These are phyloP conservation scores for Trachurus trachurus DNA, from an alignment of 2,797 vertebrate species.

Conservation along the genomic window DNA sequence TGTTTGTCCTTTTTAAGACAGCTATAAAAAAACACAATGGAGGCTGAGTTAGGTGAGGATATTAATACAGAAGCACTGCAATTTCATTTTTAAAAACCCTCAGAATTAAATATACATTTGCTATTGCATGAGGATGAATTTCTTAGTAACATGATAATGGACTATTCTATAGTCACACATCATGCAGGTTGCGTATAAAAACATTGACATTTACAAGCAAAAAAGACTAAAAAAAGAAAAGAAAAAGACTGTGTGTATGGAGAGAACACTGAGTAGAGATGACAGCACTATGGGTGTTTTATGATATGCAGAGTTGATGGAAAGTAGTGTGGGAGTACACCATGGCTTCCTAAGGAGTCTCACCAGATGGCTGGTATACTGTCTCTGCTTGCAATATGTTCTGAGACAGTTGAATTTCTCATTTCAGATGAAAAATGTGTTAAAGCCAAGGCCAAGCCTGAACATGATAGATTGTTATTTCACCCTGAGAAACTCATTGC, in stretches of 20 bases:
- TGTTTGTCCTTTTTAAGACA: slow-evolving; percentile 20
- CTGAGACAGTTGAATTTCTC: slow-evolving; percentile 32
- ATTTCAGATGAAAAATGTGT: slow-evolving; percentile 33
- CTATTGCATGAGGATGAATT: background rate
- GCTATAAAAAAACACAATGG: slow-evolving; percentile 19
- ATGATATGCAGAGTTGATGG: slow-evolving; percentile 39
- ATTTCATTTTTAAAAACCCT: background rate
- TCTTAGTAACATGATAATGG: background rate
- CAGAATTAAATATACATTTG: background rate
- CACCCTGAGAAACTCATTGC: slow-evolving; percentile 39
- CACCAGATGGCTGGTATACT: slow-evolving; percentile 65
- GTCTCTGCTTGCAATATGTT: slow-evolving; percentile 46
- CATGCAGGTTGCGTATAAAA: background rate
- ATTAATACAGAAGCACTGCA: background rate
- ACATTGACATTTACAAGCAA: background rate
- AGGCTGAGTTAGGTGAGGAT: slow-evolving; percentile 3
- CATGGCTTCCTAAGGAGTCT: slow-evolving; percentile 56
- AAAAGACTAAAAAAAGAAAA: background rate
- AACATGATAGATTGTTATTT: slow-evolving; percentile 53
- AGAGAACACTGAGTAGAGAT: slow-evolving; percentile 2
- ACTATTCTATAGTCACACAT: background rate
- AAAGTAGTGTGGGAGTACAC: slow-evolving; percentile 58
- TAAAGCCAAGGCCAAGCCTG: slow-evolving; percentile 14
- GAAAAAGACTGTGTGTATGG: background rate
- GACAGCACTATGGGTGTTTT: slow-evolving; percentile 1